Conservation (phyloP, 2,113 vertebrate species). For the Pleuronectes platessa region DNA sequence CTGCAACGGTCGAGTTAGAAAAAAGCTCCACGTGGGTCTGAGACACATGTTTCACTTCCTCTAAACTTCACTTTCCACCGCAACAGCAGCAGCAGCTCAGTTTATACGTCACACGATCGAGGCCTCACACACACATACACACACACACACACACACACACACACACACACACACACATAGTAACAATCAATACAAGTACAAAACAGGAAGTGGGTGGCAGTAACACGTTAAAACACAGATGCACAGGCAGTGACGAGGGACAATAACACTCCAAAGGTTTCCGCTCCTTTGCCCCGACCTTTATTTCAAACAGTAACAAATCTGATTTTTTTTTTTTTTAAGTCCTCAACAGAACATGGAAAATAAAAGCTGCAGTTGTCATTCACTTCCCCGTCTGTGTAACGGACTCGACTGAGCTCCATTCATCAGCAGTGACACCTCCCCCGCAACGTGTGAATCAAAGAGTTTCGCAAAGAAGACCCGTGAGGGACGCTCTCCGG, state of each 20-base stretch:
- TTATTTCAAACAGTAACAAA: too few species aligned
- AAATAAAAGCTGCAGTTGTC: slow-evolving; percentile 39
- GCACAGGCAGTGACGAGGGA: not conserved
- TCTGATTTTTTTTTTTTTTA: too few species aligned
- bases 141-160: not conserved
- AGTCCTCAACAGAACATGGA: not conserved
- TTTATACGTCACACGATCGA: not conserved
- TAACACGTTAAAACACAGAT: slow-evolving; percentile 18
- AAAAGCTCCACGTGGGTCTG: not conserved
- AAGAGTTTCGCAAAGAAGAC: slow-evolving; percentile 10
- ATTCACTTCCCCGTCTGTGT: slow-evolving; percentile 27
- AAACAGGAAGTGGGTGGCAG: slow-evolving; percentile 49
- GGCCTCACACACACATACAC: not conserved
- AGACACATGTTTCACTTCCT: slow-evolving; percentile 63
- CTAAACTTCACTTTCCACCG: slow-evolving; percentile 3
- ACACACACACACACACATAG: not conserved
- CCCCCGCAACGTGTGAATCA: slow-evolving; percentile 44
- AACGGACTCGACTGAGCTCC: slow-evolving; percentile 34
- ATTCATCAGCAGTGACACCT: slow-evolving; percentile 47
- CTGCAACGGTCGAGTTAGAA: not conserved
- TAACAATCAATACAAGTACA: not conserved
- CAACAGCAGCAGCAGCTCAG: not conserved
- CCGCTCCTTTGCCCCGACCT: not conserved
- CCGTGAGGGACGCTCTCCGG: slow-evolving; percentile 31
- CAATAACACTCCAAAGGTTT: not conserved